Base-by-base conservation (phyloP, 2,113 vertebrate genomes). In the Drymodes brunneopygia region DNA sequence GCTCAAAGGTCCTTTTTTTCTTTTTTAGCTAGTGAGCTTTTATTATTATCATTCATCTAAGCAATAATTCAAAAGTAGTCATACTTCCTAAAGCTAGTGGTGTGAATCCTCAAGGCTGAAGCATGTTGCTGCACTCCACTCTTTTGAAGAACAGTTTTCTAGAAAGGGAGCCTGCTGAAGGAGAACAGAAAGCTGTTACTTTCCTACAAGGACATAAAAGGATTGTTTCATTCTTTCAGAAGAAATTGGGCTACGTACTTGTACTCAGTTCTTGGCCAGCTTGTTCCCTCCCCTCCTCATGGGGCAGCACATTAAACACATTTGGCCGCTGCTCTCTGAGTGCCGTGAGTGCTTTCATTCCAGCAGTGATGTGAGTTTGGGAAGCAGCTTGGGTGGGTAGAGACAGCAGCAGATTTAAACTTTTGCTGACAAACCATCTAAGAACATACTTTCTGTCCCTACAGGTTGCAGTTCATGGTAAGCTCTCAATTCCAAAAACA, bases 401-500 rank as follows among this genome's bases (percentile, higher is more conserved):
- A 51, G 35, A 82, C 40, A 35, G 90, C 11, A 81, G 69, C 38
- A 0, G 21, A 48, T 54, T 80, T 70, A 53, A 94, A 64, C 80
- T 81, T 73, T 33, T 88, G 72, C 88, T 94, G 69, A 95, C 66
- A 61, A 89, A 74, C 36, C 9, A 4, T 29, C 93, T 78, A 40
- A 91, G 88, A 71, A 86, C 17, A 22, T 13, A 29, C 56, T 79
- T 84, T 91, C 56, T 47, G 51, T 81, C 61, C 61, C 65, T 81
- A 62, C 33, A 90, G 85, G 92, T 70, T 65, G 58, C 77, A 94
- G 90, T 54, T 93, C 48, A 45, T 2, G 25, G 6, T 85, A 96
- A 92, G 29, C 36, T 95, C 82, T 92, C 92, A 58, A 57, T 92
- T 95, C 48, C 47, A 91, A 95, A 96, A 96, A n/a, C 95, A 96